Evolutionary conservation across 2,113 vertebrate genomes (phyloP).

Genomic region (Donacobius atricapilla): DNA sequence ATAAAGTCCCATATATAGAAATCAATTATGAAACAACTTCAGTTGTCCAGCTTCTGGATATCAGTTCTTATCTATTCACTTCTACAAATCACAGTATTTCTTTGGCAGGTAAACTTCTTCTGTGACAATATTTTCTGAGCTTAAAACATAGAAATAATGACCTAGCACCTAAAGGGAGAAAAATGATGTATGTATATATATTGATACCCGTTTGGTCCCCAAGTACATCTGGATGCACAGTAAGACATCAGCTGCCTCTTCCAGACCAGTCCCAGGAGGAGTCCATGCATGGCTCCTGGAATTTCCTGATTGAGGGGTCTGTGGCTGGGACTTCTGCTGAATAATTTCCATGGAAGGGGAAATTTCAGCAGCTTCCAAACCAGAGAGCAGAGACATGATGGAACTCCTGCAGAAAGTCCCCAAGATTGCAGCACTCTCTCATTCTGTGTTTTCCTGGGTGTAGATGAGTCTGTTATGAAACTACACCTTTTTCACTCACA

Average conservation of each 20-base stretch:
- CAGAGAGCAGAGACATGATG: rapidly evolving
- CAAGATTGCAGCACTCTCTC: rapidly evolving
- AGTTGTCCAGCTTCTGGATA: not conserved
- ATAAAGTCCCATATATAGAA: not conserved
- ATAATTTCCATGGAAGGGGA: not conserved
- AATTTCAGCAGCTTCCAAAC: not conserved
- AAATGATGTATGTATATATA: no score
- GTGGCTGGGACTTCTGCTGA: not conserved
- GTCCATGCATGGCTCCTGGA: not conserved
- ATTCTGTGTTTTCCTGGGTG: not conserved
- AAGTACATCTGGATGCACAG: not conserved
- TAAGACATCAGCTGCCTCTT: not conserved
- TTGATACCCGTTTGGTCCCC: not conserved
- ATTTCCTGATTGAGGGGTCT: not conserved
- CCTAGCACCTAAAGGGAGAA: not conserved
- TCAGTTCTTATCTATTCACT: not conserved
- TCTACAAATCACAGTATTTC: not conserved
- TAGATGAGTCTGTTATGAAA: not conserved
- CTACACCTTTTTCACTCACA: not conserved
- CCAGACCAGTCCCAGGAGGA: not conserved
- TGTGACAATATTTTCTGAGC: not conserved
- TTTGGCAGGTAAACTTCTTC: not conserved
- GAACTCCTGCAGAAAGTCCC: not conserved
- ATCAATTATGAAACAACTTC: not conserved
- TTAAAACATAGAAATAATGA: not conserved